These are phyloP conservation scores for Cenopis cana DNA, from an alignment of 2,888 invertebrate species.

Conservation along the genomic window DNA sequence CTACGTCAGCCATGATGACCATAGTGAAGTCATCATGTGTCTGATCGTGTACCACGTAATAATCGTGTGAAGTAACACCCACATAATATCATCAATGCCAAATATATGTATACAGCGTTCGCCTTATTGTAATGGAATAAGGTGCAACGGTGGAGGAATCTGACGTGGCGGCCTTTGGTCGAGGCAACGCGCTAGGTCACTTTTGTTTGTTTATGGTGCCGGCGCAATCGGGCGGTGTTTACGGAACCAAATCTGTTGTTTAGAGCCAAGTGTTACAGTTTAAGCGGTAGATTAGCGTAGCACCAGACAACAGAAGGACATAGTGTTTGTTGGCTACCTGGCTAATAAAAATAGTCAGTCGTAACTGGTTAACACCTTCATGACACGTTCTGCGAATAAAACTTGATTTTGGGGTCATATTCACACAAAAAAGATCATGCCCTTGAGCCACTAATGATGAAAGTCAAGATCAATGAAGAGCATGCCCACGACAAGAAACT, in stretches of 20 bases:
- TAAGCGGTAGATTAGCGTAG: conserved; percentile 3
- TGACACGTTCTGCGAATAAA: too few relatives aligned
- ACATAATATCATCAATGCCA: not conserved
- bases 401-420: too few relatives aligned
- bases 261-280: conserved; percentile 4
- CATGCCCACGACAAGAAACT: too few relatives aligned
- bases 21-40: conserved; percentile 8
- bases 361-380: too few relatives aligned
- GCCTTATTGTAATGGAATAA: not conserved
- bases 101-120: not conserved
- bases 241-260: conserved; percentile 8
- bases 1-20: conserved; percentile 11
- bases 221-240: conserved; percentile 3
- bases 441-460: too few relatives aligned
- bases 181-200: conserved; percentile 32
- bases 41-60: conserved; percentile 16
- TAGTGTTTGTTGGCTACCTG: not conserved
- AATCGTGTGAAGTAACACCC: conserved; percentile 18
- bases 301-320: not conserved
- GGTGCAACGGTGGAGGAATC: not conserved
- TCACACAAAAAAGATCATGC: too few relatives aligned
- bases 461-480: too few relatives aligned
- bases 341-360: not conserved
- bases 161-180: conserved; percentile 19
- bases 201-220: conserved; percentile 26